Evolutionary conservation across 2,113 vertebrate species (phyloP).

Genomic region (Centropus unirufus): DNA sequence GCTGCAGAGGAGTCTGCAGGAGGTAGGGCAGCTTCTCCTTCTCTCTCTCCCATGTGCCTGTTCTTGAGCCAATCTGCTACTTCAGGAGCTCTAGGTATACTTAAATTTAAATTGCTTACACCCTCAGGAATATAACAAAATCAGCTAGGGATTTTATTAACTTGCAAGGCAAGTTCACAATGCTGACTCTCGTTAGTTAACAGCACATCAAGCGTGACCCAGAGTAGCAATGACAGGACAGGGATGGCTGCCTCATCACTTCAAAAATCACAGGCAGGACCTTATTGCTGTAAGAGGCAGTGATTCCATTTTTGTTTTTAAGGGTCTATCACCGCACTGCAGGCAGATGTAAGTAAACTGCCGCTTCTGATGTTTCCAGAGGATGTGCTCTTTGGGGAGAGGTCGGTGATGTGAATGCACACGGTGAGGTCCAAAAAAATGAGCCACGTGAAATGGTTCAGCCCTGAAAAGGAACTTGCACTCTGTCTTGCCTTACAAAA

Average conservation of each 20-base stretch:
- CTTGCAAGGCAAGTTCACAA: background rate
- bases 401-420: background rate
- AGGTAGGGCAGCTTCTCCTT: background rate
- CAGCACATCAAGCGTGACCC: rapidly evolving
- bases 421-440: background rate
- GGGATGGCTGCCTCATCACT: background rate
- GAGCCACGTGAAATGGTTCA: background rate
- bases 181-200: background rate
- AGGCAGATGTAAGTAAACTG: background rate
- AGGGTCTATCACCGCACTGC: rapidly evolving
- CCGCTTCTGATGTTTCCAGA: background rate
- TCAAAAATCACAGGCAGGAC: background rate
- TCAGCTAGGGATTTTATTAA: background rate
- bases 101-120: background rate
- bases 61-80: background rate
- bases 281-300: background rate
- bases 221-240: background rate
- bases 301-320: background rate
- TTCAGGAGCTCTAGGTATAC: background rate
- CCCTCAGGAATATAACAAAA: background rate
- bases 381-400: background rate
- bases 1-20: background rate
- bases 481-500: background rate
- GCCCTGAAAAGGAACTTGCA: background rate
- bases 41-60: background rate